Conservation (phyloP, 2,113 vertebrate genomes). For the Epinephelus fuscoguttatus region DNA sequence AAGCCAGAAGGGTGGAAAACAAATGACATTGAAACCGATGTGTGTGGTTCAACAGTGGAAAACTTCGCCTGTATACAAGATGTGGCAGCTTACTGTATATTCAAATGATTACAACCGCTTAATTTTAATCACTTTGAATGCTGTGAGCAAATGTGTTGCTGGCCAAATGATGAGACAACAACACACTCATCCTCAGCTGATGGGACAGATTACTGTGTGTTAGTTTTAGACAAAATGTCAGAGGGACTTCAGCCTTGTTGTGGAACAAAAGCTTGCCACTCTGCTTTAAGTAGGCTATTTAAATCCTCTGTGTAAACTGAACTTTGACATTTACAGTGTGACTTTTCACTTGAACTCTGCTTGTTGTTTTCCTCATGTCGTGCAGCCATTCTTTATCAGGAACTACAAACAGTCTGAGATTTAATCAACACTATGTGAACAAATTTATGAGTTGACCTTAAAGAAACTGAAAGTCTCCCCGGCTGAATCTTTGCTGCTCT, state of each 20-base stretch:
- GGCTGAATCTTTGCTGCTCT: conserved; percentile 52
- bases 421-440: not conserved
- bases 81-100: not conserved
- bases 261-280: conserved; percentile 42
- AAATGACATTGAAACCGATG: not conserved
- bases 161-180: not conserved
- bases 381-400: not conserved
- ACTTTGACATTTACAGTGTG: conserved; percentile 52
- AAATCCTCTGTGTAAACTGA: conserved; percentile 40
- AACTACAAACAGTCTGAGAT: not conserved
- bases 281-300: conserved; percentile 2
- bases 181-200: conserved; percentile 27
- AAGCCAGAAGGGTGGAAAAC: conserved; percentile 22
- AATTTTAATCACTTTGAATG: not conserved
- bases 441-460: not conserved
- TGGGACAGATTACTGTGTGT: not conserved
- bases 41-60: not conserved
- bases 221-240: conserved; percentile 53
- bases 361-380: conserved; percentile 1
- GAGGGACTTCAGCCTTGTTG: not conserved
- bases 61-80: not conserved
- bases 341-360: conserved; percentile 7
- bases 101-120: not conserved
- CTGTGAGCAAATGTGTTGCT: not conserved
- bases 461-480: not conserved